Conservation (phyloP, 2,797 vertebrate genomes). For the Pteronotus mesoamericanus region DNA sequence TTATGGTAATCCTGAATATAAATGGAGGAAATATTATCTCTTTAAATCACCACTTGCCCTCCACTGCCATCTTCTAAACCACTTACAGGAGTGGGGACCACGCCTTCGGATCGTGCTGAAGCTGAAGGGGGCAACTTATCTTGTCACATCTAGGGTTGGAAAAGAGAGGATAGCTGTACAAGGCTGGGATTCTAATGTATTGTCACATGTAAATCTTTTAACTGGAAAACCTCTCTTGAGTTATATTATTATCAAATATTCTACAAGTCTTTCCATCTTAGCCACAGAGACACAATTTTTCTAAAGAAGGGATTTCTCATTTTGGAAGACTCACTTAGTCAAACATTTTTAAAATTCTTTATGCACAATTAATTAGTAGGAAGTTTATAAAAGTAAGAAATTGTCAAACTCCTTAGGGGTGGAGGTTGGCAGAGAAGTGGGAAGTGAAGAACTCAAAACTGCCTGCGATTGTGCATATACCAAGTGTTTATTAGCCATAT, state of each 20-base stretch:
- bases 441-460: conserved; percentile 66
- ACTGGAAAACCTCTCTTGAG: not conserved
- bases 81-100: not conserved
- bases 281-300: not conserved
- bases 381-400: not conserved
- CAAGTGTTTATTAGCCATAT: conserved; percentile 78
- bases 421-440: conserved; percentile 12
- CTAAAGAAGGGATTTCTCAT: not conserved
- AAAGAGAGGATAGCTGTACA: not conserved
- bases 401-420: not conserved
- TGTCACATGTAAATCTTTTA: not conserved
- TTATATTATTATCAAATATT: not conserved
- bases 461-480: conserved; percentile 61
- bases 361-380: conserved; percentile 11
- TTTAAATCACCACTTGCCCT: not conserved
- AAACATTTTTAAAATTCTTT: not conserved
- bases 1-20: not conserved
- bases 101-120: not conserved
- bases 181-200: no score
- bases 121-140: not conserved
- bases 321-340: not conserved
- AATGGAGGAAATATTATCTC: not conserved
- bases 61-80: not conserved
- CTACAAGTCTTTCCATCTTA: not conserved
- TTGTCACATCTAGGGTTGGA: not conserved